phyloP scores from a whole-genome alignment of 1,140 invertebrate genomes.

The Conopomorpha cramerella region DNA sequence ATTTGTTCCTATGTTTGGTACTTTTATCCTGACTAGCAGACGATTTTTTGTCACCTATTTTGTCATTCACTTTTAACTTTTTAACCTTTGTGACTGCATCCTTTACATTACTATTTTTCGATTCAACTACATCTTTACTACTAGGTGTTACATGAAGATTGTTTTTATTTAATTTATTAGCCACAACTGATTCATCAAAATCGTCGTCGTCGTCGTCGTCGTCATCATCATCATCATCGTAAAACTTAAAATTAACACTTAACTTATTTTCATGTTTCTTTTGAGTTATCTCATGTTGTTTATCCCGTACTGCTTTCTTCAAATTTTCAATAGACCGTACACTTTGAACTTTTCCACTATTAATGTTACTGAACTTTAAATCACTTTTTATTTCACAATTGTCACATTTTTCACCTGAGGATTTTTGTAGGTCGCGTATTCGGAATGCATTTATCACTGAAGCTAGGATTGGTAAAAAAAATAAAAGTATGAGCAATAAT shows the following conservation, averaged over 20 bases:
- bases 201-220: constrained; percentile 14
- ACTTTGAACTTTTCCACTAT: constrained; percentile 41
- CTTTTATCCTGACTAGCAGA: not conserved
- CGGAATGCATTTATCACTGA: constrained; percentile 55
- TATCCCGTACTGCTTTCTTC: constrained; percentile 27
- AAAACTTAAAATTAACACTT: constrained; percentile 8
- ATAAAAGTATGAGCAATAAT: constrained; percentile 42
- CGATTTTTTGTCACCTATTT: not conserved
- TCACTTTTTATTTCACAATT: constrained; percentile 19
- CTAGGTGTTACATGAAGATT: not conserved
- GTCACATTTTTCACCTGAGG: constrained; percentile 41
- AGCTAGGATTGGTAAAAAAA: constrained; percentile 38
- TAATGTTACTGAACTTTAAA: constrained; percentile 24
- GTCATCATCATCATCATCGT: constrained; percentile 13
- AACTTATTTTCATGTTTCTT: constrained; percentile 11
- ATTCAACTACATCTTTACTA: not conserved
- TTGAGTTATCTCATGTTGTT: constrained; percentile 12
- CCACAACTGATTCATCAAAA: constrained; percentile 9
- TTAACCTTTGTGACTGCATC: not conserved
- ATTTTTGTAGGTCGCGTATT: constrained; percentile 39
- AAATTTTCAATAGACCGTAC: constrained; percentile 23
- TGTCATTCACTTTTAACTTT: not conserved
- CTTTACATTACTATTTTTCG: not conserved
- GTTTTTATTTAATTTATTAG: constrained; percentile 1
- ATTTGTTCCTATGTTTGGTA: not conserved